phyloP scores from a whole-genome alignment of 2,888 invertebrate genomes.

The Mayetiola destructor region DNA sequence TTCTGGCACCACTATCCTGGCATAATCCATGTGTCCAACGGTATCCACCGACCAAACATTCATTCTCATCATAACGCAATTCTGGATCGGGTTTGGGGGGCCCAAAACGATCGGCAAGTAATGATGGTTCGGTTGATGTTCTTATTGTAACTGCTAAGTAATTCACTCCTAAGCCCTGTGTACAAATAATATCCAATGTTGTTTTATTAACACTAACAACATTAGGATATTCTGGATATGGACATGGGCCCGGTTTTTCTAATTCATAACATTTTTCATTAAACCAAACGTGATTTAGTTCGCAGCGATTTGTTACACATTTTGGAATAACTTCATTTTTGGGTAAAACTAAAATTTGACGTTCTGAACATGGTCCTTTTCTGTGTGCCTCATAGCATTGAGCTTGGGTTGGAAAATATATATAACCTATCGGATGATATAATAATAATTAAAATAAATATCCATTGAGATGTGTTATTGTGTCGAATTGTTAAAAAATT shows the following conservation, averaged over 20 bases:
- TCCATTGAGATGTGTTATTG: not conserved
- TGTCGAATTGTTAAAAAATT: conserved; percentile 25
- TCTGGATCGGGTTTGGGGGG: too few relatives aligned
- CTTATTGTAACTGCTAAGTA: conserved; percentile 17
- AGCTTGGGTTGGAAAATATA: conserved; percentile 47
- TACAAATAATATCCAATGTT: conserved; percentile 44
- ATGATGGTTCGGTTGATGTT: not conserved
- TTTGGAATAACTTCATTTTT: conserved; percentile 39
- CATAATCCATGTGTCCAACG: not conserved
- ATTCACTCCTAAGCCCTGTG: conserved; percentile 25
- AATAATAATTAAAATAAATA: conserved; percentile 10
- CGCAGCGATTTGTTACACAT: conserved; percentile 49
- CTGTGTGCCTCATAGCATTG: conserved; percentile 47
- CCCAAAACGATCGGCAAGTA: not conserved
- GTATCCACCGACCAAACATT: not conserved
- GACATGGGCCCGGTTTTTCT: conserved; percentile 25
- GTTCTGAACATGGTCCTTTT: conserved; percentile 46
- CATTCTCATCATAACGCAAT: not conserved
- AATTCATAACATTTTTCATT: conserved; percentile 25
- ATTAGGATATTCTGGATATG: conserved; percentile 31
- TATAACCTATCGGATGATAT: conserved; percentile 35
- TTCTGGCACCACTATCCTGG: too few relatives aligned
- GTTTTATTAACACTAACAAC: conserved; percentile 46
- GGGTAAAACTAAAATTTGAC: conserved; percentile 42
- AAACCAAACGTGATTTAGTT: conserved; percentile 34